These are phyloP conservation scores for Oopsacas minuta DNA, from an alignment of 37 sponge, comb jelly and placozoan species.

Conservation along the genomic window DNA sequence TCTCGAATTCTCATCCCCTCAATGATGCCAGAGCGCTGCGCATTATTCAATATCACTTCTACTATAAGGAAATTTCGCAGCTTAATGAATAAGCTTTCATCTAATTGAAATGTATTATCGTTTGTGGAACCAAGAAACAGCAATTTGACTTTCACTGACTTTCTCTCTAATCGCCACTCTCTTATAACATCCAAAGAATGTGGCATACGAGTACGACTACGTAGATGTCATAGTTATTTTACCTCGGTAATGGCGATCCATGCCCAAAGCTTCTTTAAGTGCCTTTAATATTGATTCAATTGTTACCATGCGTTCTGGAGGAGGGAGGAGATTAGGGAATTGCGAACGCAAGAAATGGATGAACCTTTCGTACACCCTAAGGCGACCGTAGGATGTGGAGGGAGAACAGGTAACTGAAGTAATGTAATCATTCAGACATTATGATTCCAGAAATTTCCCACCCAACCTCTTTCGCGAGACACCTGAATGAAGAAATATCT, in stretches of 20 bases:
- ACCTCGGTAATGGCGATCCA: not conserved
- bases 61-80: too few relatives aligned
- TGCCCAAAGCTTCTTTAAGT: not conserved
- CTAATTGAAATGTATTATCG: too few relatives aligned
- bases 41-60: too few relatives aligned
- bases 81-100: too few relatives aligned
- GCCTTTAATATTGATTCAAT: not conserved
- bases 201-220: not conserved
- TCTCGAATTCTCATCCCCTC: too few relatives aligned
- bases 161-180: not conserved
- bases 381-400: not conserved
- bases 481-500: not conserved
- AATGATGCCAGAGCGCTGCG: too few relatives aligned
- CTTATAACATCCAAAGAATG: not conserved
- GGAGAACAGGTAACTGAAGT: not conserved
- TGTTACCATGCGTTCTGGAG: not conserved
- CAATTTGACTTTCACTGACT: not conserved
- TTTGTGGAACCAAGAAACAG: too few relatives aligned
- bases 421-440: not conserved
- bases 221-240: not conserved
- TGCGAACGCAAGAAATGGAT: too few relatives aligned
- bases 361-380: too few relatives aligned
- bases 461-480: not conserved
- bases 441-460: too few relatives aligned
- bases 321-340: not conserved